Evolutionary conservation across 2,888 invertebrate species (phyloP).

Genomic region (Xanthorhoe designata): DNA sequence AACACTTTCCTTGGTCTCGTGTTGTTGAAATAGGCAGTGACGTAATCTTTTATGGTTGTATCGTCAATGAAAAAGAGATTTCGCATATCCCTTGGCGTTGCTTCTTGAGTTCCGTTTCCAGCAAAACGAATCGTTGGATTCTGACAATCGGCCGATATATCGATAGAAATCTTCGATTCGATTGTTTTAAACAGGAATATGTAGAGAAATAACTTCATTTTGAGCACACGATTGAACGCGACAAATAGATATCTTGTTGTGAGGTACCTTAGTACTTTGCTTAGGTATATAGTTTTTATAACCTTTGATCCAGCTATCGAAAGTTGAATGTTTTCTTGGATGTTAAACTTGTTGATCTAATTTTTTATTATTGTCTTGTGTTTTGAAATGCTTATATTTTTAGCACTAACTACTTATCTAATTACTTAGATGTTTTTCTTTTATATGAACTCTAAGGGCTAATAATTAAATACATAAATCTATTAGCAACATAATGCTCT

Average conservation of each 20-base stretch:
- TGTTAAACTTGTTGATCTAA: conserved; percentile 4
- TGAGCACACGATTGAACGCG: conserved; percentile 22
- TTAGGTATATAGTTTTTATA: conserved; percentile 24
- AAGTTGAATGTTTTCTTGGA: conserved; percentile 12
- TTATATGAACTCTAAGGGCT: too few species aligned
- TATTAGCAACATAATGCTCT: too few species aligned
- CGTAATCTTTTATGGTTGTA: conserved; percentile 19
- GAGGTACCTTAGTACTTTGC: conserved; percentile 6
- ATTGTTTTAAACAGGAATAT: conserved; percentile 13
- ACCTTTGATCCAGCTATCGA: conserved; percentile 31
- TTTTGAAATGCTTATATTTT: too few species aligned
- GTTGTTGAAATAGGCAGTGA: conserved; percentile 20
- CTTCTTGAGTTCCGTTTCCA: conserved; percentile 14
- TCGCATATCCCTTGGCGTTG: conserved; percentile 10
- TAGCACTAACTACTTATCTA: too few species aligned
- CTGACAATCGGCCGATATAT: conserved; percentile 16
- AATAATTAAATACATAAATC: too few species aligned
- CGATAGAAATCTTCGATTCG: conserved; percentile 26
- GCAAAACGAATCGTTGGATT: conserved; percentile 18
- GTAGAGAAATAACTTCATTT: conserved; percentile 26
- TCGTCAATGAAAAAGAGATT: conserved; percentile 23
- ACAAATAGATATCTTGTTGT: conserved; percentile 16
- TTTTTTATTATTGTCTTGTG: neutral
- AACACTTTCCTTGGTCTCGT: conserved; percentile 27
- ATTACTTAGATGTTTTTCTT: too few species aligned